phyloP scores from a whole-genome alignment of 2,888 invertebrate genomes.

The Microctonus aethiopoides region DNA sequence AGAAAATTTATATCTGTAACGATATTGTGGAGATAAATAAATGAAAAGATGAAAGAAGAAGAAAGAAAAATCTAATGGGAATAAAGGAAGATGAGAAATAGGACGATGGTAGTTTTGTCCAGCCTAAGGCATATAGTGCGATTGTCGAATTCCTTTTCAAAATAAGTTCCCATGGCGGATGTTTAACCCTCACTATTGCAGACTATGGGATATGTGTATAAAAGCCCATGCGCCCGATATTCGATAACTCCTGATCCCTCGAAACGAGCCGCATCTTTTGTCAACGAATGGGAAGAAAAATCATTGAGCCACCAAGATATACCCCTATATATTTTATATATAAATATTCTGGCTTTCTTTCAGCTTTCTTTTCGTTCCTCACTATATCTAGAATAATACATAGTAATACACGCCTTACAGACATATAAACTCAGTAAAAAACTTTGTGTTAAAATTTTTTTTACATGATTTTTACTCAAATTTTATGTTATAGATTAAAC shows the following conservation, averaged over 20 bases:
- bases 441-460: too few species aligned
- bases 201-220: background rate
- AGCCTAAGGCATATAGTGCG: conserved; percentile 2
- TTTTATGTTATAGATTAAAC: too few species aligned
- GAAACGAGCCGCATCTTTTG: conserved; percentile 7
- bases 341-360: conserved; percentile 10
- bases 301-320: background rate
- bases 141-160: conserved; percentile 7
- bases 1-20: background rate
- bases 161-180: conserved; percentile 18
- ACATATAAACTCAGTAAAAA: too few species aligned
- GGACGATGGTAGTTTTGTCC: background rate
- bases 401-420: too few species aligned
- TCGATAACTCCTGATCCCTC: conserved; percentile 20
- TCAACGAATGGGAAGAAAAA: conserved; percentile 12
- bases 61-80: background rate
- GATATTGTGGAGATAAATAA: background rate
- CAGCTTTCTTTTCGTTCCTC: conserved; percentile 3
- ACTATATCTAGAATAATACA: background rate
- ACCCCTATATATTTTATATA: background rate
- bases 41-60: background rate
- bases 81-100: background rate
- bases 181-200: background rate
- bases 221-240: conserved; percentile 1
- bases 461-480: too few species aligned